phyloP scores from a whole-genome alignment of 2,113 vertebrate species.

The Petrocephalus zakoni region DNA sequence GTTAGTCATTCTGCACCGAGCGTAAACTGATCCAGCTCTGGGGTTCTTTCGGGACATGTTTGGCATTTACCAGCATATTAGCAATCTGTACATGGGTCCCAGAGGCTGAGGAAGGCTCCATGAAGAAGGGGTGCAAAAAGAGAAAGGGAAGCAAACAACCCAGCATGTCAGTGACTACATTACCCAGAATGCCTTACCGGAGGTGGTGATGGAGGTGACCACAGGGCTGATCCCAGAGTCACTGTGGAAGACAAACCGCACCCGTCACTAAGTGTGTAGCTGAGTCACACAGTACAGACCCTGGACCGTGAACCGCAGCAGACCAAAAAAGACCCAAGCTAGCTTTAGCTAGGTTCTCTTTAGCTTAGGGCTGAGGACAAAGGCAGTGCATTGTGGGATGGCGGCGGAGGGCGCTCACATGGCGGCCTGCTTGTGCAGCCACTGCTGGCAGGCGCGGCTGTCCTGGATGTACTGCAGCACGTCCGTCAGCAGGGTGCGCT shows the following conservation, averaged over 20 bases:
- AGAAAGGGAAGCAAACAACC: constrained; percentile 32
- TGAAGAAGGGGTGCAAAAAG: not conserved
- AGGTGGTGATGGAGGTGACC: constrained; percentile 76
- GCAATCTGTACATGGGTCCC: constrained; percentile 31
- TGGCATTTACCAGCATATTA: not conserved
- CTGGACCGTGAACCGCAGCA: not conserved
- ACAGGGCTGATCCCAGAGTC: constrained; percentile 87
- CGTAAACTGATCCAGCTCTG: not conserved
- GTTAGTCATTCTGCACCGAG: not conserved
- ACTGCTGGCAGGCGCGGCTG: constrained; percentile 90
- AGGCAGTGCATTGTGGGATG: not conserved
- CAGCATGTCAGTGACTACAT: constrained; percentile 28
- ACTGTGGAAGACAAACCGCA: constrained; percentile 59
- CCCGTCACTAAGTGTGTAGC: constrained; percentile 23
- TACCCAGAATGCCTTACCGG: constrained; percentile 64
- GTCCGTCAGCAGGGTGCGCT: constrained; percentile 88
- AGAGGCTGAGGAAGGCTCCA: constrained; percentile 3
- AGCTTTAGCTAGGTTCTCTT: not conserved
- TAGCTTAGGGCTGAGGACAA: not conserved
- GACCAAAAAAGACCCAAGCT: too few species aligned
- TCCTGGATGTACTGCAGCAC: constrained; percentile 96
- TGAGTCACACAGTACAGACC: too few species aligned
- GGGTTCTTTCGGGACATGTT: not conserved
- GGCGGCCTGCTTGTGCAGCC: constrained; percentile 92
- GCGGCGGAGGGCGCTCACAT: constrained; percentile 63